phyloP scores from a whole-genome alignment of 2,888 invertebrate species.

The Polietes domitor region DNA sequence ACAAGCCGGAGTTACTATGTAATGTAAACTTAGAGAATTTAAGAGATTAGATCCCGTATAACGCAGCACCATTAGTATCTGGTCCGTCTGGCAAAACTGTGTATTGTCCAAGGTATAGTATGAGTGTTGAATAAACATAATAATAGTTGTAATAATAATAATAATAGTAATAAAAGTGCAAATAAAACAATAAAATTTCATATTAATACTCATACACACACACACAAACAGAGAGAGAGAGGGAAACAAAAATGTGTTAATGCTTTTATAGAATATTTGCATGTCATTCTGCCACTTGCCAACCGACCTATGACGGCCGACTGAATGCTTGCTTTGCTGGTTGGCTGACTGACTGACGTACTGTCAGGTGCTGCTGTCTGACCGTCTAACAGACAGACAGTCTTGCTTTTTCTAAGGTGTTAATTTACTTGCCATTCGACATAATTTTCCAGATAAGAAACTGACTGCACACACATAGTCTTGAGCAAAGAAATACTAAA shows the following conservation, averaged over 20 bases:
- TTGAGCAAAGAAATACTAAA: neutral
- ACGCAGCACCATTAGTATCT: too few species aligned
- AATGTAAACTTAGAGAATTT: too few species aligned
- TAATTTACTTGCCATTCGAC: constrained; percentile 59
- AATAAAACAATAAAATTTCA: constrained; percentile 42
- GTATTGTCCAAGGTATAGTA: neutral
- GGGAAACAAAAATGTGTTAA: neutral
- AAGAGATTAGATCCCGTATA: too few species aligned
- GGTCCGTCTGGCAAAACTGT: too few species aligned
- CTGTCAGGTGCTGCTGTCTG: too few species aligned
- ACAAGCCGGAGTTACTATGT: too few species aligned
- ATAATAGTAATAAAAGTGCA: constrained; percentile 56
- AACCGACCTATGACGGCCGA: neutral
- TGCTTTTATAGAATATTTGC: constrained; percentile 25
- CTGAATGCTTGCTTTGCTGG: neutral
- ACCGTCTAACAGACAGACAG: neutral
- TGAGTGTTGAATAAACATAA: neutral
- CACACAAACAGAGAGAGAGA: neutral
- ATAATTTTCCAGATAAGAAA: constrained; percentile 53
- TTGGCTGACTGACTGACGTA: neutral
- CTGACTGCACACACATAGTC: constrained; percentile 30
- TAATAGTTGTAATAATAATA: constrained; percentile 40
- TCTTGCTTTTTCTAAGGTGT: constrained; percentile 53
- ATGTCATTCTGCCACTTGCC: constrained; percentile 52
- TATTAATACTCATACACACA: constrained; percentile 5